Conservation (phyloP, 2,888 invertebrate genomes). For the Copidosoma aretas region DNA sequence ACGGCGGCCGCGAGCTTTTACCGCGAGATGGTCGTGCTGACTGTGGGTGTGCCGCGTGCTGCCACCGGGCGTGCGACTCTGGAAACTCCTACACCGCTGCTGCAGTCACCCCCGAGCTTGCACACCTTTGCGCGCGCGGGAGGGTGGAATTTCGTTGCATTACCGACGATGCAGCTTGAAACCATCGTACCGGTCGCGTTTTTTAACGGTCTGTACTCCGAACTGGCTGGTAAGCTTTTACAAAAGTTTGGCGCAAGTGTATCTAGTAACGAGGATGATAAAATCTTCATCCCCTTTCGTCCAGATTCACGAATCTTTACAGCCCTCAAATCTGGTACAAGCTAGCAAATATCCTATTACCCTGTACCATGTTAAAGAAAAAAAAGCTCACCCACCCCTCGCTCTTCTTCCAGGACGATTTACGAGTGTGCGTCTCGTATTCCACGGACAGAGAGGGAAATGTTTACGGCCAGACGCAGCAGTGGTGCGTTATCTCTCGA, state of each 20-base stretch:
- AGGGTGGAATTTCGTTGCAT: too few relatives aligned
- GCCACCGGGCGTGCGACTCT: conserved; percentile 52
- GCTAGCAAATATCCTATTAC: too few relatives aligned
- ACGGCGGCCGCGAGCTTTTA: background rate
- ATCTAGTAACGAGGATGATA: too few relatives aligned
- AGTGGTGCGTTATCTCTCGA: conserved; percentile 18
- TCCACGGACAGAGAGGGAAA: conserved; percentile 1
- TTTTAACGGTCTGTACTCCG: too few relatives aligned
- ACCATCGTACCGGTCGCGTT: too few relatives aligned
- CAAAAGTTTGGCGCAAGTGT: too few relatives aligned
- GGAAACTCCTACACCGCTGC: conserved; percentile 41
- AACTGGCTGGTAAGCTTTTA: too few relatives aligned
- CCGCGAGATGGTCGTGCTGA: conserved; percentile 6
- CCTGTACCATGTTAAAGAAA: background rate
- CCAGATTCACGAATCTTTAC: too few relatives aligned
- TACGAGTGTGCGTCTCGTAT: conserved; percentile 13
- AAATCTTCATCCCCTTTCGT: too few relatives aligned
- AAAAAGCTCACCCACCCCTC: background rate
- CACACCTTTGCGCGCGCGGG: too few relatives aligned
- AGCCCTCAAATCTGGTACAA: too few relatives aligned
- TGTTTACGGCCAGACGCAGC: conserved; percentile 19
- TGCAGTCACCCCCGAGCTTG: conserved; percentile 40
- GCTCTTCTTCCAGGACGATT: conserved; percentile 5
- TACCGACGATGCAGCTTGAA: too few relatives aligned
- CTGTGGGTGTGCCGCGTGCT: conserved; percentile 47